Base-by-base conservation (phyloP, 2,888 invertebrate species). In the Ashinkailepas kermadecensis region DNA sequence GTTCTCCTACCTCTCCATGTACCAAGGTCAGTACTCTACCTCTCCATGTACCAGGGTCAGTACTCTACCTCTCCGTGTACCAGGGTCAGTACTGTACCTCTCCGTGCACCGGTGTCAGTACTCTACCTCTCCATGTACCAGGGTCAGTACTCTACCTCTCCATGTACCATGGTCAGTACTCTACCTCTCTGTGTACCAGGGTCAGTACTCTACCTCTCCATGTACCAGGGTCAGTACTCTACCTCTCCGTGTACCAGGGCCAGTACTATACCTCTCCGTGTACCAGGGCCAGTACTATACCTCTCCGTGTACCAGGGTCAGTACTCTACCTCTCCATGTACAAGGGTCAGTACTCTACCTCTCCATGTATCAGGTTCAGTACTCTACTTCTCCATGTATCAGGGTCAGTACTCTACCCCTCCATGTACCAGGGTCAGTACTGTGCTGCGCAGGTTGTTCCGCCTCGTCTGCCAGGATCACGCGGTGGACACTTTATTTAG, bases 1-100 rank as follows among this genome's bases (percentile, higher is more conserved):
- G 98, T 95, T 97, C 88, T 93, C 94, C 86, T 96, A 98, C 87
- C 89, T 99, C 39, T 92, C 95, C 11, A 93, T 95, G 93, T 92
- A 98, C 88, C 98, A 99, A 92, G 96, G 94, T 93, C 86, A 86
- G 87, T 78, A 54, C 59, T 80, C 21, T 25, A 25, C n/a, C 54
- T 80, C 23, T 21, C 64, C 62, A 6, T 64, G 2, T 58, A n/a
- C 64, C 59, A 4, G 3, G 1, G 3, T 2, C 39, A 4, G 12
- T 64, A 25, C 67, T 4, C 15, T 13, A 9, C n/a, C 23, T 25
- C 80, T 4, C 7, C 54, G 15, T 23, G 23, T 54, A 1, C 54
- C 1, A 15, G 15, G 9, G 23, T 25, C 54, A 1, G 25, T 54
- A 8, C 25, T 62, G 11, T 80, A 12, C 64, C 39, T 4, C 10